Evolutionary conservation across 2,888 invertebrate species (phyloP).

Genomic region (Athetis lepigone): DNA sequence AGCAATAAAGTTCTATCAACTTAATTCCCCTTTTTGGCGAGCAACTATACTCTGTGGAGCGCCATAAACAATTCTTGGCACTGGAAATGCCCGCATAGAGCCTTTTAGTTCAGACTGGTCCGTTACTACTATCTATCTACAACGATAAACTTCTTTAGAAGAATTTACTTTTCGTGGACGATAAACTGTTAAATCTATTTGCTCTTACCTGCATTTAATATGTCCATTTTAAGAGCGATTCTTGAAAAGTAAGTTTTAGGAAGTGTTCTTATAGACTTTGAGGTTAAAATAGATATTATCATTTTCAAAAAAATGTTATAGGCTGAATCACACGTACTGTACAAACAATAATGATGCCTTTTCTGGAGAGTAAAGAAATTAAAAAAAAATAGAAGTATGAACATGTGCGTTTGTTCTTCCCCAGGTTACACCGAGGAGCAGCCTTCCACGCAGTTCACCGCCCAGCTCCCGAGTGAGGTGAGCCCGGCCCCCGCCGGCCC

Average conservation of each 20-base stretch:
- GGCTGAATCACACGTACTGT: background rate
- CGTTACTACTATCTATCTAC: conserved; percentile 6
- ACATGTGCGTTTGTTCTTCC: conserved; percentile 66
- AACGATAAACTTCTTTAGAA: conserved; percentile 4
- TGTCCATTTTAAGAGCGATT: background rate
- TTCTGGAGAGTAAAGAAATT: background rate
- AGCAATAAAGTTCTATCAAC: conserved; percentile 29
- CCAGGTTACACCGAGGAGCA: conserved; percentile 95
- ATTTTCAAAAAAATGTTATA: background rate
- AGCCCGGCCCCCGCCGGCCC: conserved; percentile 90
- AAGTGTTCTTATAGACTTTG: background rate
- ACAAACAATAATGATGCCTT: background rate
- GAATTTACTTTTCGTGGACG: background rate
- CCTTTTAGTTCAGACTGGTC: conserved; percentile 22
- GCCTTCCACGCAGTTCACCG: conserved; percentile 94
- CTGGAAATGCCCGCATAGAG: conserved; percentile 33
- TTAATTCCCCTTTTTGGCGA: conserved; percentile 41
- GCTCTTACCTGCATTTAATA: background rate
- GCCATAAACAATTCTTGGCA: conserved; percentile 44
- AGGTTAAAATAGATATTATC: background rate
- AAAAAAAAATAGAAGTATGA: background rate
- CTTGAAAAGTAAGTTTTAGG: background rate
- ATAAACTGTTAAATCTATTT: background rate
- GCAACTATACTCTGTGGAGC: conserved; percentile 32
- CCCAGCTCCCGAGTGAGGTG: conserved; percentile 93